These are phyloP conservation scores for Sweltsa coloradensis DNA, from an alignment of 1,140 invertebrate species.

Conservation along the genomic window DNA sequence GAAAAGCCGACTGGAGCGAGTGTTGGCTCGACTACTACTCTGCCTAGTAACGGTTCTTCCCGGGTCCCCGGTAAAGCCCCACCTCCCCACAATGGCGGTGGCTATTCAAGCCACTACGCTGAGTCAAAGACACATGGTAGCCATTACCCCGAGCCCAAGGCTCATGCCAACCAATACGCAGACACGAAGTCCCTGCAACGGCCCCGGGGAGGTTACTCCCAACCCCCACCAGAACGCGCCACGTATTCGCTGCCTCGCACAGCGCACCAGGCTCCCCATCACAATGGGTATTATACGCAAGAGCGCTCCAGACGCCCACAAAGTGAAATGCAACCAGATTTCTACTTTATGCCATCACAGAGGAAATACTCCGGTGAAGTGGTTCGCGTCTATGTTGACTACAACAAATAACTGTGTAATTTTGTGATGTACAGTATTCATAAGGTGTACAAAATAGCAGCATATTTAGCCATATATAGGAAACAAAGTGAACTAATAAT, in stretches of 20 bases:
- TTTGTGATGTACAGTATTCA: too few species aligned
- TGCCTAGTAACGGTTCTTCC: slow-evolving; percentile 10
- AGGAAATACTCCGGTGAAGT: slow-evolving; percentile 85
- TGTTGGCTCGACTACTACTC: slow-evolving; percentile 26
- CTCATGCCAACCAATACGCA: slow-evolving; percentile 18
- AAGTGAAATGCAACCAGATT: slow-evolving; percentile 55
- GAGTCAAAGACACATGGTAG: slow-evolving; percentile 1
- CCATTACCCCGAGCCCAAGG: neutral
- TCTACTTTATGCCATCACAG: slow-evolving; percentile 91
- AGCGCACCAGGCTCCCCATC: slow-evolving; percentile 22
- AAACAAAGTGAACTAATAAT: too few species aligned
- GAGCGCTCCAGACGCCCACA: slow-evolving; percentile 21
- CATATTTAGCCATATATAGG: too few species aligned
- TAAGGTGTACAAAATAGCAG: too few species aligned
- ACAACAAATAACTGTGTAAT: slow-evolving; percentile 35
- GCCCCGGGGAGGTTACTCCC: slow-evolving; percentile 27
- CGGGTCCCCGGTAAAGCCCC: neutral
- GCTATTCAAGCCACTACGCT: too few species aligned
- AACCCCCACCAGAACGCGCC: slow-evolving; percentile 25
- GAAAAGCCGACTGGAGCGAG: slow-evolving; percentile 40
- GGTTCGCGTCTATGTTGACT: slow-evolving; percentile 81
- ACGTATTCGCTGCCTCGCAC: slow-evolving; percentile 36
- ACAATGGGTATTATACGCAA: slow-evolving; percentile 38
- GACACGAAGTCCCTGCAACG: slow-evolving; percentile 46
- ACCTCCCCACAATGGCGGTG: slow-evolving; percentile 1